Evolutionary conservation across 2,888 invertebrate species (phyloP), one percentile per base, ranked within the genome.

Genomic region (Hypomecis atomaria): DNA sequence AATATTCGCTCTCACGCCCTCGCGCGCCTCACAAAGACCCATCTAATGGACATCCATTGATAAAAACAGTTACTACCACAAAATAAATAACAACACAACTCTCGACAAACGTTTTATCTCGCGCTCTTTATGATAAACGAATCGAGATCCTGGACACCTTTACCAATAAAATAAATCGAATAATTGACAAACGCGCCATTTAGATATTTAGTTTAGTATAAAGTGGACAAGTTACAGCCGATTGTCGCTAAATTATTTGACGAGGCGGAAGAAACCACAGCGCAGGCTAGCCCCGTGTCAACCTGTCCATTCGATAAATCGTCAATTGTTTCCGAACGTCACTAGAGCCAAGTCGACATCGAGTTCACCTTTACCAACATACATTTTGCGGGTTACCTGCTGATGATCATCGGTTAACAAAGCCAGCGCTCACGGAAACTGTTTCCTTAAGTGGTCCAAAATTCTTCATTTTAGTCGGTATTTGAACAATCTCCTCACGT

Each of bases 271-370:
- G 81, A 71, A 71, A 87, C 86, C 86, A 79, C 83, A 84, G 77
- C 76, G 69, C 71, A 73, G 78, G 23, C 23, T 75, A 77, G 78
- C 78, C 86, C 85, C 81, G 78, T 80, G 85, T 87, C 88, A 86
- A 82, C 80, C 81, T 84, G 84, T 85, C 84, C 79, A 78, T 76
- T 81, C 77, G 73, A 83, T 83, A 83, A 83, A 84, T 81, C 63
- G 79, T 82, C 80, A 82, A 82, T 83, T 79, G 81, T 74, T 80
- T 79, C 78, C 76, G 85, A 83, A 78, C 81, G 78, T 83, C 81
- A 80, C 78, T 82, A 78, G 72, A 66, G 76, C 84, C 87, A 90
- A 90, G 81, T 81, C 79, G 87, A 89, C 88, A 89, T 86, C 80
- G 77, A 75, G 68, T 77, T 62, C 71, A 73, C 69, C 67, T 71